phyloP scores from a whole-genome alignment of 1,140 invertebrate genomes.

The Trinorchestia longiramus region DNA sequence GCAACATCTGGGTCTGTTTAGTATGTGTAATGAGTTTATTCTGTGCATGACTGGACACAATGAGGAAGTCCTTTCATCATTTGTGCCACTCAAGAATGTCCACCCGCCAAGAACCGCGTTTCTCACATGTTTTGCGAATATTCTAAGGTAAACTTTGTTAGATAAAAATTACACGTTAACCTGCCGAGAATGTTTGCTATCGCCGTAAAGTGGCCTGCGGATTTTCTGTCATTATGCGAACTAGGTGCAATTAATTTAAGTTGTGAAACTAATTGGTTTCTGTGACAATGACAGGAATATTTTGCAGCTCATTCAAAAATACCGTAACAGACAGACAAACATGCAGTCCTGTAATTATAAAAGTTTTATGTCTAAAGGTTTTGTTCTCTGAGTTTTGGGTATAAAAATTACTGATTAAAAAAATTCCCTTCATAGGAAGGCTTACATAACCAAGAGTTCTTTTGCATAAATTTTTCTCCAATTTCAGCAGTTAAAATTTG shows the following conservation, averaged over 20 bases:
- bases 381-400: neutral
- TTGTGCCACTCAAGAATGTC: slow-evolving; percentile 37
- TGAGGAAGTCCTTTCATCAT: neutral
- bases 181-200: slow-evolving; percentile 19
- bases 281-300: neutral
- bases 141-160: neutral
- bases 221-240: neutral
- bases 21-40: slow-evolving; percentile 40
- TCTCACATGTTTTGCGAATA: neutral
- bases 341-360: neutral
- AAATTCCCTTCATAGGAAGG: neutral
- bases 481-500: neutral
- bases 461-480: neutral
- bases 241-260: neutral
- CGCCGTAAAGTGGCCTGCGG: neutral
- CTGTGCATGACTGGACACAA: neutral
- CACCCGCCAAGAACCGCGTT: neutral
- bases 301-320: neutral
- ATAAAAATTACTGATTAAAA: neutral
- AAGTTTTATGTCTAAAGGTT: neutral
- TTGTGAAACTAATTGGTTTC: neutral
- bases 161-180: neutral
- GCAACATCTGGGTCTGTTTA: slow-evolving; percentile 22
- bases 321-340: neutral
- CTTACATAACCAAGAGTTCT: neutral